Conservation (phyloP, 2,888 invertebrate species). For the Sminthurinus aureus region DNA sequence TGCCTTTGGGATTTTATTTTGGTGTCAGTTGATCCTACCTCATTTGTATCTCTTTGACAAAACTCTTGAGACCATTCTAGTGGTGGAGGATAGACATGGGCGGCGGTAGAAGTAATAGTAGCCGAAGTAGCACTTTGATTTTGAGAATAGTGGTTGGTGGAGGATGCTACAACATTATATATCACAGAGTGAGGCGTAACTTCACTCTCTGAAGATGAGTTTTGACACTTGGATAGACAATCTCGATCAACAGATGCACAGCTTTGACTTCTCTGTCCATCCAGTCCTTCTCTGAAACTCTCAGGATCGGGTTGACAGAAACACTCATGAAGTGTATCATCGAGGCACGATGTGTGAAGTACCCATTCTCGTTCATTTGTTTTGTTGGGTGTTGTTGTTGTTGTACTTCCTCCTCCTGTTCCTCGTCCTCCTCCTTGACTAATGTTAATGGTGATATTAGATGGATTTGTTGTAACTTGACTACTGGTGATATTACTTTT, state of each 20-base stretch:
- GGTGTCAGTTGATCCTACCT: conserved; percentile 33
- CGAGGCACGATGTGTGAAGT: conserved; percentile 58
- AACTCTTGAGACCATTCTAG: conserved; percentile 46
- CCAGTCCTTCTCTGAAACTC: conserved; percentile 28
- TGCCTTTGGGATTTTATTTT: conserved; percentile 23
- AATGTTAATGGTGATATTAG: neutral
- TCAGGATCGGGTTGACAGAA: conserved; percentile 55
- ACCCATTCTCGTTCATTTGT: conserved; percentile 58
- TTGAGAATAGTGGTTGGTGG: conserved; percentile 49
- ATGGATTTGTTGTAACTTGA: neutral
- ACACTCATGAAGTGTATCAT: conserved; percentile 58
- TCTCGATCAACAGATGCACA: conserved; percentile 40
- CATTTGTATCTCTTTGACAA: conserved; percentile 39
- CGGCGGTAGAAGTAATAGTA: conserved; percentile 22
- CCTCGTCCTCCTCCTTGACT: neutral
- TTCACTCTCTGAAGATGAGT: conserved; percentile 48
- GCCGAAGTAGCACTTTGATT: conserved; percentile 41
- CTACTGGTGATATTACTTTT: neutral
- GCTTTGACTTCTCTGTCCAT: conserved; percentile 29
- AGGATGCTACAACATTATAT: conserved; percentile 52
- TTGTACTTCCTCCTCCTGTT: conserved; percentile 2
- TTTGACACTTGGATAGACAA: conserved; percentile 36
- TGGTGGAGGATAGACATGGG: conserved; percentile 57
- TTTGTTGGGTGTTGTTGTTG: conserved; percentile 12
- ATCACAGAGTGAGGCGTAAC: conserved; percentile 56